Evolutionary conservation across 2,113 vertebrate genomes (phyloP), one percentile per base, ranked within the genome.

Genomic region (Scartelaos histophorus): DNA sequence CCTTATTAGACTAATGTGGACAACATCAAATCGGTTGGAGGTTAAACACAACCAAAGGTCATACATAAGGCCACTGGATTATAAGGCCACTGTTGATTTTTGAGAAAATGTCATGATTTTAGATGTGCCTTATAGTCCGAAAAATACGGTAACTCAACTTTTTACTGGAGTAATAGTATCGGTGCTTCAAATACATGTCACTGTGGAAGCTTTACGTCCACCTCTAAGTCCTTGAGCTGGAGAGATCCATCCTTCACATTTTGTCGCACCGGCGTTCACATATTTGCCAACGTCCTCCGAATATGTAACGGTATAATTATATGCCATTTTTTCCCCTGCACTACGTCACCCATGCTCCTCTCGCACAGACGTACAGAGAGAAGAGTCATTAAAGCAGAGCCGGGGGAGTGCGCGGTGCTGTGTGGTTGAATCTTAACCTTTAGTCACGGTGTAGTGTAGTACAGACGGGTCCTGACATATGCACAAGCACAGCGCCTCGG

Each of bases 341-440:
- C n/a, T 10, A 35, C 13, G 7, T 7, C 22, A 58, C 1, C 29
- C 15, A 10, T 62, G 17, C 21, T 38, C 1, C 10, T 19, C 16
- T 0, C 4, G 60, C 16, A 12, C 15, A 13, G 61, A 38, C 1
- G 34, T 62, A 35, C 19, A 24, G 46, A 67, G 51, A 62, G 51
- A 73, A 77, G 47, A 9, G 67, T 75, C 56, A 73, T 75, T 81
- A 78, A 68, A 76, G 69, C 29, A 70, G 73, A 51, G 56, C 61
- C 57, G 58, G 29, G 9, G 62, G 71, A 56, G 69, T 43, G 64
- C 73, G 79, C 54, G n/a, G 11, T 4, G 29, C 29, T 29, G 56
- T 45, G 2, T 22, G 47, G 67, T 74, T 74, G 69, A 76, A 76
- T 19, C 71, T 68, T 71, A 49, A 75, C 71, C 66, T 86, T 78